A percentile compares a stretch with the other conserved stretches of the same genome.
Evolutionary conservation across 2,113 vertebrate species (phyloP).

Genomic region (Vireo altiloquus): DNA sequence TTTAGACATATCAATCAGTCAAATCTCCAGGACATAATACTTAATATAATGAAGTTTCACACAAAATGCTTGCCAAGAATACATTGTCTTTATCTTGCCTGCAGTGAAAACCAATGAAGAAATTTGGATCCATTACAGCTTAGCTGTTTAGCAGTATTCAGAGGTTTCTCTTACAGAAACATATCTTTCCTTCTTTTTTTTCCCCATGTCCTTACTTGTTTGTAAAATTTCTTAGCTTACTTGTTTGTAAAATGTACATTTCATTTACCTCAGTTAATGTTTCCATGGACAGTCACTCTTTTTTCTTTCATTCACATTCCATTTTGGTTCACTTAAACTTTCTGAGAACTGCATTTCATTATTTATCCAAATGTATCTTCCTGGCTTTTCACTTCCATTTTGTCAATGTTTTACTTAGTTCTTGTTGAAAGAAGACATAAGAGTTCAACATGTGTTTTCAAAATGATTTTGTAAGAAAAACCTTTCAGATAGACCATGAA

Average conservation of each 20-base stretch:
- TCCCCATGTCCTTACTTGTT: background rate
- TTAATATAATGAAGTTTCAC: background rate
- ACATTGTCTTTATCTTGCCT: background rate
- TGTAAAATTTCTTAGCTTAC: background rate
- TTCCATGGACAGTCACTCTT: background rate
- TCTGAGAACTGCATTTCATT: background rate
- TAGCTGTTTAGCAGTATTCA: background rate
- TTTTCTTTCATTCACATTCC: background rate
- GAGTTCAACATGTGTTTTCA: background rate
- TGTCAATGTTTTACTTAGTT: background rate
- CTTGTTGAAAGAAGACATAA: background rate
- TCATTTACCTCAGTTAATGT: background rate
- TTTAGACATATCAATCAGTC: background rate
- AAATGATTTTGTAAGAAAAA: background rate
- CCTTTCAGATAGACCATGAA: background rate
- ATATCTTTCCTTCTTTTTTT: background rate
- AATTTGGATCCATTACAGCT: background rate
- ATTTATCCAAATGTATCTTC: background rate
- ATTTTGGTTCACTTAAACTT: background rate
- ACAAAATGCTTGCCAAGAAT: background rate
- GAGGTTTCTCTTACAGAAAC: background rate
- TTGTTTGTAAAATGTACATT: background rate
- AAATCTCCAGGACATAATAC: background rate
- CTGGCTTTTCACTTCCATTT: background rate
- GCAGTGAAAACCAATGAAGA: background rate